Evolutionary conservation across 2,888 invertebrate genomes (phyloP).

Genomic region (Notodonta dromedarius): DNA sequence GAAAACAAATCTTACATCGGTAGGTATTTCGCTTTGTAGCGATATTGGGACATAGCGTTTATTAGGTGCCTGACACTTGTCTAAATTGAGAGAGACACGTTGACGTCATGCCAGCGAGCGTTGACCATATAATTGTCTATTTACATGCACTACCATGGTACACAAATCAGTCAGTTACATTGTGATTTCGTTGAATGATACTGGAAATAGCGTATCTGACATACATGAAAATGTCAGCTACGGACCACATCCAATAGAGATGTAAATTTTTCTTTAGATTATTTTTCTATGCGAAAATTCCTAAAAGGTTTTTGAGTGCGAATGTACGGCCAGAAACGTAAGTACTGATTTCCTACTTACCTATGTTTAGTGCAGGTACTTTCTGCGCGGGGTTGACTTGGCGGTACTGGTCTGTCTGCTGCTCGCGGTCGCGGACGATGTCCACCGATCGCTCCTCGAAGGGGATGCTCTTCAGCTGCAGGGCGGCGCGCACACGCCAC

Average conservation of each 20-base stretch:
- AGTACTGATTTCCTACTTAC: constrained; percentile 46
- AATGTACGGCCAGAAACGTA: too few species aligned
- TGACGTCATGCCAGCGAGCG: neutral
- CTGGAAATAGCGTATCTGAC: too few species aligned
- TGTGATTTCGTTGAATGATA: too few species aligned
- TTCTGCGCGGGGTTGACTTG: constrained; percentile 74
- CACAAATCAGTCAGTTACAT: too few species aligned
- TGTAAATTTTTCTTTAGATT: too few species aligned
- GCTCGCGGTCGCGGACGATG: constrained; percentile 57
- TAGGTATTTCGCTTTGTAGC: too few species aligned
- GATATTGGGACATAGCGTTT: neutral
- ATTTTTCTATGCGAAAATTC: too few species aligned
- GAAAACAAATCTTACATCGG: too few species aligned
- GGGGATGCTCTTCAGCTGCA: constrained; percentile 63
- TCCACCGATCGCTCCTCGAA: constrained; percentile 67
- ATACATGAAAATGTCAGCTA: too few species aligned
- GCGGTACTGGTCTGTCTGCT: constrained; percentile 61
- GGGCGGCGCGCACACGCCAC: constrained; percentile 82
- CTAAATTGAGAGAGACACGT: constrained; percentile 14
- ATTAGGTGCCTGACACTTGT: constrained; percentile 17
- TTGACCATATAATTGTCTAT: constrained; percentile 1
- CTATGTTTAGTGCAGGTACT: constrained; percentile 72
- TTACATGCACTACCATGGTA: neutral
- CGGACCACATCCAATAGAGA: too few species aligned
- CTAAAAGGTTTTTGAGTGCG: too few species aligned